Evolutionary conservation across 2,797 vertebrate species (phyloP).

Genomic region (Enteromius treurensis): DNA sequence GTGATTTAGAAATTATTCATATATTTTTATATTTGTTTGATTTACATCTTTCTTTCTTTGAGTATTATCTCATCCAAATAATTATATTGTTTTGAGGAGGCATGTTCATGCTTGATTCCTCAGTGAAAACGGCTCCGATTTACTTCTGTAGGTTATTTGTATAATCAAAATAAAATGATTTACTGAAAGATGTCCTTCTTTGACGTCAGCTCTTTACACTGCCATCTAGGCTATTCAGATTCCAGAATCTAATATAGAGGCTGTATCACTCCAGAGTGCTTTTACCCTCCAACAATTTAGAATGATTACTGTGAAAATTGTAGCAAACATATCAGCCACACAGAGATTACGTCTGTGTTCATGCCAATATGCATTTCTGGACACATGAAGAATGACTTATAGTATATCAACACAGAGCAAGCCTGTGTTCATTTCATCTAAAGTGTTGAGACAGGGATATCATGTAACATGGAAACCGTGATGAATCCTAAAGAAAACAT

Average conservation of each 20-base stretch:
- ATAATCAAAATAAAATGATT: background rate
- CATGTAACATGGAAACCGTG: conserved; percentile 2
- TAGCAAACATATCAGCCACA: conserved; percentile 46
- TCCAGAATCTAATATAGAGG: background rate
- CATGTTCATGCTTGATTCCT: background rate
- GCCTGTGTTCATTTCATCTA: conserved; percentile 16
- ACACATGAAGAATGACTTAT: conserved; percentile 34
- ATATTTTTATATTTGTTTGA: background rate
- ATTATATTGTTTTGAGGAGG: background rate
- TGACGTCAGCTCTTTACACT: conserved; percentile 22
- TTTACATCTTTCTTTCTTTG: background rate
- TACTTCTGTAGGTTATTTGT: background rate
- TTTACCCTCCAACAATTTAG: conserved; percentile 26
- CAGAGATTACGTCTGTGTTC: conserved; percentile 3
- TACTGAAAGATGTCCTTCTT: conserved; percentile 15
- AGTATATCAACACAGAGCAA: conserved; percentile 29
- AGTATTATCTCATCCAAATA: background rate
- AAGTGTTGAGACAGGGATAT: background rate
- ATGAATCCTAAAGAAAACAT: background rate
- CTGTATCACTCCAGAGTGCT: conserved; percentile 32
- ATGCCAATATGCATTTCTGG: background rate
- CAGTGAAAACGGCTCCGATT: background rate
- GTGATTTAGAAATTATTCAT: background rate
- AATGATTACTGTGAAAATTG: conserved; percentile 33
- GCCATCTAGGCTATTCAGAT: conserved; percentile 40